Base-by-base conservation (phyloP, 2,113 vertebrate species). In the Rhabdornis inornatus region DNA sequence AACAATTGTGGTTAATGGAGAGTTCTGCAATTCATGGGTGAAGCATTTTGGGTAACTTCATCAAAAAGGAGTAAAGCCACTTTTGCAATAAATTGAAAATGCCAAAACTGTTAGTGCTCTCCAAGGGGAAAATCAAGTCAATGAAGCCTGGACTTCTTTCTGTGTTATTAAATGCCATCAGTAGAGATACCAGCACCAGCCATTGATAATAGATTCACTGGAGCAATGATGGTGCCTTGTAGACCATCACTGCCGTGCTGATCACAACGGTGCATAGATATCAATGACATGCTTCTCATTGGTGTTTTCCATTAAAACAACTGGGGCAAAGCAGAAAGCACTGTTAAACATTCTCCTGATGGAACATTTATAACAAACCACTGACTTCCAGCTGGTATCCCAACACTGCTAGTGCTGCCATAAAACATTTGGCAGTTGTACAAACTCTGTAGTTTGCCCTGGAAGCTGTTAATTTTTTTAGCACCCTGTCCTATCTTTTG, bases 401-500 rank as follows among this genome's bases (percentile, higher is more conserved):
- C 68, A 66, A 4, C 0, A 2, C 66, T 50, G 53, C 16, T 22
- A n/a, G 28, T 0, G 2, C 60, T 87, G 65, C 61, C 35, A 13
- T 35, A 16, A 83, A 64, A 11, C 24, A 60, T 50, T 61, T 1
- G 2, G 40, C 22, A 60, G 33, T 37, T 52, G 13, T 42, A 61
- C 57, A 31, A 20, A 53, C 15, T 37, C 50, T 0, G 0, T 22
- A 35, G 24, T 66, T 63, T 14, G 2, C 31, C 68, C 37, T 91
- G 45, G 37, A 37, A 92, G 30, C n/a, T 72, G 45, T 22, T 63
- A 24, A 8, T 1, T 47, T 70, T 92, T 80, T 69, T 25, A 42
- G 24, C 53, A 31, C 25, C 3, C 60, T 77, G 27, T 56, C 22
- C 40, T 49, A 12, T 11, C 7, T 80, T 83, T 56, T 59, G 24